Base-by-base conservation (phyloP, 1,140 invertebrate species). In the Zophobas atratus region DNA sequence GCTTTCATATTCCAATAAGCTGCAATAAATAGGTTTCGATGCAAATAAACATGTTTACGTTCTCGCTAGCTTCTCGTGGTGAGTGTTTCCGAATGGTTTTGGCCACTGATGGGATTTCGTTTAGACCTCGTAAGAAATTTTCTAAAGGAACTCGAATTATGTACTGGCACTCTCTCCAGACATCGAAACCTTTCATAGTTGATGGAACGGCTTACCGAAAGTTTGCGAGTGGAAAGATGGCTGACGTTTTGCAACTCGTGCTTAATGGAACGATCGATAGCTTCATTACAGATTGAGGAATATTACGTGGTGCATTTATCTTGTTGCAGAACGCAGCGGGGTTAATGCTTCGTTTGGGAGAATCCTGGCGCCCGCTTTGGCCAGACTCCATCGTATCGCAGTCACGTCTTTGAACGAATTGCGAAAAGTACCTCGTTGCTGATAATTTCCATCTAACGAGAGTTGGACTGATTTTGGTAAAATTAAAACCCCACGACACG, bases 1-100 rank as follows among this genome's bases (percentile, higher is more conserved):
- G 60, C 60, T 67, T 67, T 67, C 60, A 67, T 67, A 67, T 67
- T 67, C 60, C 60, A 67, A 67, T 67, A 67, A 67, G 60, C 39
- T 36, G 38, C 60, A 43, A 67, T 67, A 67, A 67, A 67, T 67
- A 67, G 36, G 39, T 32, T 43, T 67, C 8, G 39, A 67, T 43
- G 60, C 60, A 67, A 43, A 67, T 67, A 67, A 67, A 67, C 60
- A 43, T 67, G 60, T 67, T 67, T 67, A 67, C 39, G 60, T 20
- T 8, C 6, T 20, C 2, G 1, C 8, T 3, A 46, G 43, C 43
- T 46, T 53, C 20, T 34, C 35, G 55, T 35, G 55, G 55, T 5
- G 3, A 51, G 49, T n/a, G 3, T 51, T 51, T 51, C n/a, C 49
- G 20, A 20, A 20, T 20, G 20, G 20, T 20, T 20, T 20, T 20